Evolutionary conservation across 2,888 invertebrate genomes (phyloP).

Genomic region (Gastrophysa polygoni): DNA sequence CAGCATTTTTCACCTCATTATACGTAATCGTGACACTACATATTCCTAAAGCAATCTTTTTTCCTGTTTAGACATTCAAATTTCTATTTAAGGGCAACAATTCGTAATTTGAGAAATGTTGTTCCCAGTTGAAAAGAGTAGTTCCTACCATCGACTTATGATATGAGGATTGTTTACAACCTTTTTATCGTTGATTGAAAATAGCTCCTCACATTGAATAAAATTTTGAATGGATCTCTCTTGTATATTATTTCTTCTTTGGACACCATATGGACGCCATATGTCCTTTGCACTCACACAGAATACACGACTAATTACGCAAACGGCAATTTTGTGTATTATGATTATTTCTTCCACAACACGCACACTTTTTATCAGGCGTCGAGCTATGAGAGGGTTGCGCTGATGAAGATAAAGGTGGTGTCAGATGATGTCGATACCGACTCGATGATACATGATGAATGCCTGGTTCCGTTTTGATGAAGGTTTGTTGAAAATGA

Average conservation of each 20-base stretch:
- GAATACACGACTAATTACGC: conserved; percentile 16
- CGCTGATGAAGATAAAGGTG: too few species aligned
- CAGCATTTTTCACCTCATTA: neutral
- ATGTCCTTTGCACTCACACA: conserved; percentile 21
- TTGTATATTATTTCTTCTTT: conserved; percentile 15
- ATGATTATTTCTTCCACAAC: conserved; percentile 22
- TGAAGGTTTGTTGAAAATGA: neutral
- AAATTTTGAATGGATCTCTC: conserved; percentile 21
- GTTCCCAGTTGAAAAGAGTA: too few species aligned
- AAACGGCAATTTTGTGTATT: too few species aligned
- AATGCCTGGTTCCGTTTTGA: conserved; percentile 6
- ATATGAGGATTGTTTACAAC: neutral
- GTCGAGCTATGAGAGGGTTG: neutral
- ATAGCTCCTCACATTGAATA: conserved; percentile 15
- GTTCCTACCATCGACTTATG: conserved; percentile 10
- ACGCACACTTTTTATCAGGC: conserved; percentile 12
- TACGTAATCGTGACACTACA: too few species aligned
- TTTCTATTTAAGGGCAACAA: too few species aligned
- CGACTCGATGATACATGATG: conserved; percentile 7
- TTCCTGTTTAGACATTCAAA: too few species aligned
- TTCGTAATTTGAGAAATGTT: too few species aligned
- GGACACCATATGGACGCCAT: conserved; percentile 18
- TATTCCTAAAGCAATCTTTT: too few species aligned
- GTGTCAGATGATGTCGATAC: conserved; percentile 3
- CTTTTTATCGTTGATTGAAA: too few species aligned